Percentiles rank a stretch among this genome's conserved stretches.
phyloP scores from a whole-genome alignment of 1,140 invertebrate genomes.

The Hylaeus volcanicus region DNA sequence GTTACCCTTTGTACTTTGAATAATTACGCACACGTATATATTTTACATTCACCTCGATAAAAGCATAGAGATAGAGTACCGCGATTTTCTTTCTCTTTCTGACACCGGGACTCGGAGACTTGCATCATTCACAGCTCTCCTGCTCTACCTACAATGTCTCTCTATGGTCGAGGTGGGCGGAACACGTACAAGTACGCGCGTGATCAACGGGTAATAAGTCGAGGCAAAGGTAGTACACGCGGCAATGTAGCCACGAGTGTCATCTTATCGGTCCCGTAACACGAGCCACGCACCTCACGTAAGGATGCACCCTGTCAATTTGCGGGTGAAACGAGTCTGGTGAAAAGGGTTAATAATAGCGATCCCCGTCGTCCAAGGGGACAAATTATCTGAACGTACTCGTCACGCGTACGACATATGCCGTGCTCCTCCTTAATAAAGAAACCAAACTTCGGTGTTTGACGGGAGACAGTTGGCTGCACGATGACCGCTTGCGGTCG shows the following conservation, averaged over 20 bases:
- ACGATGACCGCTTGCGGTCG: not conserved
- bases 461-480: not conserved
- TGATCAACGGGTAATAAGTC: not conserved
- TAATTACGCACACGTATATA: too few species aligned
- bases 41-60: too few species aligned
- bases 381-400: slow-evolving; percentile 20
- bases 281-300: slow-evolving; percentile 52
- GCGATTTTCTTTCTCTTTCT: too few species aligned
- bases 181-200: slow-evolving; percentile 14
- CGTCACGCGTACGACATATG: slow-evolving; percentile 10
- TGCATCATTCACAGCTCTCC: too few species aligned
- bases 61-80: too few species aligned
- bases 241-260: not conserved
- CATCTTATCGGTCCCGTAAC: slow-evolving; percentile 63
- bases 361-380: not conserved
- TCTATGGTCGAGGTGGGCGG: not conserved
- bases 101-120: too few species aligned
- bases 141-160: too few species aligned
- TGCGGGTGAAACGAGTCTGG: slow-evolving; percentile 36
- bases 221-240: not conserved
- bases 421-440: slow-evolving; percentile 2
- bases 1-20: too few species aligned
- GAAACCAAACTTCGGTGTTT: not conserved
- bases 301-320: slow-evolving; percentile 67
- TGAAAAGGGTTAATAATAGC: slow-evolving; percentile 48